These are phyloP conservation scores for Mechanitis messenoides DNA, from an alignment of 2,888 invertebrate species.

Conservation along the genomic window DNA sequence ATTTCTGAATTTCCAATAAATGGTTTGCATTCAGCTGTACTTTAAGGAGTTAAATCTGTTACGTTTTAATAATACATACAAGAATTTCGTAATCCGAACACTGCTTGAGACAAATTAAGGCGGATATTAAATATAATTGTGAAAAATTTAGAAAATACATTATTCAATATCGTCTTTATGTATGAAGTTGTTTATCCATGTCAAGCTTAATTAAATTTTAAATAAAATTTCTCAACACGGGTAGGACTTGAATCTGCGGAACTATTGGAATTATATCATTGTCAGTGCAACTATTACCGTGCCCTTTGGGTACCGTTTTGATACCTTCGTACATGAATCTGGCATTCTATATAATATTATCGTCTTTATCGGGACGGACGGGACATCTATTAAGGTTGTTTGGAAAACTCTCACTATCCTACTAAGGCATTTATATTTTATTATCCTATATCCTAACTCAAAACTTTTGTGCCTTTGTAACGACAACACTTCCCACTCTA, in stretches of 20 bases:
- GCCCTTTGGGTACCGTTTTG: too few relatives aligned
- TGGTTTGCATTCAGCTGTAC: constrained; percentile 17
- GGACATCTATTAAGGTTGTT: too few relatives aligned
- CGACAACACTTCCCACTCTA: background rate
- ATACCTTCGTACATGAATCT: too few relatives aligned
- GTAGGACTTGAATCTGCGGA: too few relatives aligned
- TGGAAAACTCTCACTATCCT: too few relatives aligned
- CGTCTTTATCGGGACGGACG: too few relatives aligned
- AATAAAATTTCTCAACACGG: too few relatives aligned
- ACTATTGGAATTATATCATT: too few relatives aligned
- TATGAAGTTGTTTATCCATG: too few relatives aligned
- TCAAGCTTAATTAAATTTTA: too few relatives aligned
- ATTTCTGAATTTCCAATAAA: constrained; percentile 21
- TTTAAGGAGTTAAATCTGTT: constrained; percentile 21
- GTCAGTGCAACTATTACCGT: too few relatives aligned
- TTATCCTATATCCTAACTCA: background rate
- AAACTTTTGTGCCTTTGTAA: background rate
- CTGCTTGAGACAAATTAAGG: background rate
- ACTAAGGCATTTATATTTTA: background rate
- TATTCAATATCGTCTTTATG: background rate
- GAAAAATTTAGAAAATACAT: background rate
- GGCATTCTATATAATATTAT: too few relatives aligned
- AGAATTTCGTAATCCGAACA: constrained; percentile 2
- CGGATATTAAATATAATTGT: constrained; percentile 5
- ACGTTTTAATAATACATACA: constrained; percentile 11